These are phyloP conservation scores for Mastigias papua DNA, from an alignment of 30 jellyfish, hydroid and myxozoan genomes.

Conservation along the genomic window DNA sequence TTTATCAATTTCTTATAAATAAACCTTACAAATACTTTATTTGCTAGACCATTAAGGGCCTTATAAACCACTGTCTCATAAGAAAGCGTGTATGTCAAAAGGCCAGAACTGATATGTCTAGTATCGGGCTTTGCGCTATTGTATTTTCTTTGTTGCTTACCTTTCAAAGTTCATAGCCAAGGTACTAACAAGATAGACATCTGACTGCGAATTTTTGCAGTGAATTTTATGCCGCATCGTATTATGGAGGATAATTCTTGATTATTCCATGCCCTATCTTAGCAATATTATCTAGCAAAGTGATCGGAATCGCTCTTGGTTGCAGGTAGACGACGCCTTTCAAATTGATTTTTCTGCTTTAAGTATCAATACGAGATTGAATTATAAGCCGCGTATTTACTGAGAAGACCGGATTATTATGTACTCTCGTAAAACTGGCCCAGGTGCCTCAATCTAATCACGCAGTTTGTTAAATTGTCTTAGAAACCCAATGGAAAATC, in stretches of 20 bases:
- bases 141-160: neutral
- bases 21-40: too few species aligned
- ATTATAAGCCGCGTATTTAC: neutral
- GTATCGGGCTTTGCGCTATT: too few species aligned
- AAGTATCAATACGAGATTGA: neutral
- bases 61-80: too few species aligned
- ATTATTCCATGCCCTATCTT: neutral
- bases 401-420: neutral
- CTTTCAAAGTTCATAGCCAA: neutral
- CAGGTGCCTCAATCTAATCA: constrained; percentile 6
- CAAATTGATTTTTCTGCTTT: constrained; percentile 1
- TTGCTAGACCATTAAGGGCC: too few species aligned
- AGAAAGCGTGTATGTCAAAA: too few species aligned
- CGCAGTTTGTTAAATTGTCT: constrained; percentile 9
- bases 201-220: neutral
- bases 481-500: neutral
- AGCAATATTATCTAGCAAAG: neutral
- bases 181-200: constrained; percentile 4
- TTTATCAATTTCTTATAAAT: too few species aligned
- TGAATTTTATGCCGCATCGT: neutral
- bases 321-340: constrained; percentile 10
- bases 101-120: too few species aligned
- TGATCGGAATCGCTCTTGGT: neutral
- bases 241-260: neutral
- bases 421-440: neutral